Evolutionary conservation across 2,113 vertebrate species (phyloP).

Genomic region (Narcine bancroftii): DNA sequence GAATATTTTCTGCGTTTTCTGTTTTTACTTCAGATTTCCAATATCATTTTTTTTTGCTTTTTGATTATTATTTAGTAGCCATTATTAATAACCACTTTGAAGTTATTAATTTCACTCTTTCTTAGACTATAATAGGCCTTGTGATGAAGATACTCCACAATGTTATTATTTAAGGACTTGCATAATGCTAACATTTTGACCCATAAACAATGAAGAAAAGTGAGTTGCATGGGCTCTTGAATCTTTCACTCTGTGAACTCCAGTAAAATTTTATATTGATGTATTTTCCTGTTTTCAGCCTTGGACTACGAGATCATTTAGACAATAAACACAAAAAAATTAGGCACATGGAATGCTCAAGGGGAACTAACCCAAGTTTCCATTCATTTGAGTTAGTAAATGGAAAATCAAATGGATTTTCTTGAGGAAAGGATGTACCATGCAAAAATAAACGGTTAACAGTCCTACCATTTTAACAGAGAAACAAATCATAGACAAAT

Average conservation of each 20-base stretch:
- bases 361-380: neutral
- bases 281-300: neutral
- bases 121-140: neutral
- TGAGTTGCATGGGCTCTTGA: neutral
- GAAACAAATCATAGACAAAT: neutral
- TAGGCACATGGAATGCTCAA: neutral
- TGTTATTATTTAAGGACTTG: neutral
- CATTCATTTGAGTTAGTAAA: neutral
- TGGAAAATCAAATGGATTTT: neutral
- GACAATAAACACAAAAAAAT: neutral
- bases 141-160: neutral
- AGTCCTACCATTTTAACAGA: neutral
- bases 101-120: neutral
- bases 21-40: no score
- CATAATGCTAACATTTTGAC: neutral
- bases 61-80: neutral
- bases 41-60: no score
- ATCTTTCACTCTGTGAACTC: neutral
- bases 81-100: neutral
- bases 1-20: no score
- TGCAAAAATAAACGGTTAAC: constrained; percentile 4
- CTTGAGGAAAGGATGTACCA: neutral
- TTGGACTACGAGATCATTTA: neutral
- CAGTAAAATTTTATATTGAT: neutral
- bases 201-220: neutral